Evolutionary conservation across 2,113 vertebrate genomes (phyloP).

Genomic region (Semicossyphus pulcher): DNA sequence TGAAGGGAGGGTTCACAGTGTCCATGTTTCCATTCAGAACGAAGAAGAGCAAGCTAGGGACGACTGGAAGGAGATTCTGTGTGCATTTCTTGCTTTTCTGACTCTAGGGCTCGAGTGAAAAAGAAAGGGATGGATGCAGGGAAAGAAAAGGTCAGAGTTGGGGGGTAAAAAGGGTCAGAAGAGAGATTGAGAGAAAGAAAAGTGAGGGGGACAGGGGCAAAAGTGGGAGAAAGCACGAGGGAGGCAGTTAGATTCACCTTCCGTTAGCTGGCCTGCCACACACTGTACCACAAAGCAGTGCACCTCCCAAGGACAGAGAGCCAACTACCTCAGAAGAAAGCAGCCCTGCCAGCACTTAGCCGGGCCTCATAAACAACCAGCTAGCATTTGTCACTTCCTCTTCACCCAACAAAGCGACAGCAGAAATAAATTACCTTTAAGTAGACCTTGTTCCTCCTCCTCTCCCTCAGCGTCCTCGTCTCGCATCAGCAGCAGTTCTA

Average conservation of each 20-base stretch:
- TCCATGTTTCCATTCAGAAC: conserved; percentile 48
- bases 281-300: conserved; percentile 64
- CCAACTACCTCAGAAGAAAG: conserved; percentile 71
- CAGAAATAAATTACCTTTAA: conserved; percentile 80
- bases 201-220: conserved; percentile 28
- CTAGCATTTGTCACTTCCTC: conserved; percentile 80
- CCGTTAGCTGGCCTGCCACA: conserved; percentile 77
- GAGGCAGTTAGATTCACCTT: conserved; percentile 70
- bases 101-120: background rate
- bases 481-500: conserved; percentile 17
- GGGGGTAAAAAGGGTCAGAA: conserved; percentile 32
- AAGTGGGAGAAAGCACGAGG: conserved; percentile 20
- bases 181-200: conserved; percentile 22
- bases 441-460: conserved; percentile 63
- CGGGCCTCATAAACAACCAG: conserved; percentile 78
- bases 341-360: conserved; percentile 75
- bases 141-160: background rate
- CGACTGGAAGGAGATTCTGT: conserved; percentile 8
- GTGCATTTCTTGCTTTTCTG: conserved; percentile 14
- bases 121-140: background rate
- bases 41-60: conserved; percentile 19
- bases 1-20: conserved; percentile 33
- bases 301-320: conserved; percentile 73
- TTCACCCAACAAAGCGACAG: conserved; percentile 75
- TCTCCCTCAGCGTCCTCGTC: conserved; percentile 40